Conservation (phyloP, 2,113 vertebrate species). For the Tragelaphus scriptus region DNA sequence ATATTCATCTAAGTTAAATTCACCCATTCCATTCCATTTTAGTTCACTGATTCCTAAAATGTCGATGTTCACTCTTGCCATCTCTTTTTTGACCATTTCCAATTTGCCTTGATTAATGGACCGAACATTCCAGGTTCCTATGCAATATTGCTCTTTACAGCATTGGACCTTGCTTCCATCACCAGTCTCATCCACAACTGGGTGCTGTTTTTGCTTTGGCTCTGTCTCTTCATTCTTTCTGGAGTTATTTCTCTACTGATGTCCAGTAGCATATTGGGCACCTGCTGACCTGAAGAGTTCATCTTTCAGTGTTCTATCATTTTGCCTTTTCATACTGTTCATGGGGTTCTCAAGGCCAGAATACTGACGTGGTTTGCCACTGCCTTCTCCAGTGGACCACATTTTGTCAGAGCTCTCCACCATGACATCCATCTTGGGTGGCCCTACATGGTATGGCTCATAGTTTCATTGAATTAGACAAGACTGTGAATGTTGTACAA, state of each 20-base stretch:
- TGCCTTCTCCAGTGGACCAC: not conserved
- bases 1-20: not conserved
- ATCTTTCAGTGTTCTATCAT: not conserved
- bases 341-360: not conserved
- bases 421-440: not conserved
- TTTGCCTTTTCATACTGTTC: not conserved
- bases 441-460: not conserved
- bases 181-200: not conserved
- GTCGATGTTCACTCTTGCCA: not conserved
- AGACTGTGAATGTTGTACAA: not conserved
- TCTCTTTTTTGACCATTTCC: not conserved
- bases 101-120: not conserved
- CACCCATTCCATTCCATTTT: not conserved
- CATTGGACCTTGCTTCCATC: not conserved
- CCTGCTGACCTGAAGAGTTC: not conserved
- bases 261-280: not conserved
- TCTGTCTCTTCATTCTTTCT: not conserved
- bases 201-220: not conserved
- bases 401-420: not conserved
- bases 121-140: not conserved
- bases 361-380: not conserved
- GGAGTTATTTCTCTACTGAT: not conserved
- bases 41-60: not conserved
- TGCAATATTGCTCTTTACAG: not conserved
- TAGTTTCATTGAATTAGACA: not conserved